phyloP scores from a whole-genome alignment of 2,797 vertebrate species.

The Gouania willdenowi region DNA sequence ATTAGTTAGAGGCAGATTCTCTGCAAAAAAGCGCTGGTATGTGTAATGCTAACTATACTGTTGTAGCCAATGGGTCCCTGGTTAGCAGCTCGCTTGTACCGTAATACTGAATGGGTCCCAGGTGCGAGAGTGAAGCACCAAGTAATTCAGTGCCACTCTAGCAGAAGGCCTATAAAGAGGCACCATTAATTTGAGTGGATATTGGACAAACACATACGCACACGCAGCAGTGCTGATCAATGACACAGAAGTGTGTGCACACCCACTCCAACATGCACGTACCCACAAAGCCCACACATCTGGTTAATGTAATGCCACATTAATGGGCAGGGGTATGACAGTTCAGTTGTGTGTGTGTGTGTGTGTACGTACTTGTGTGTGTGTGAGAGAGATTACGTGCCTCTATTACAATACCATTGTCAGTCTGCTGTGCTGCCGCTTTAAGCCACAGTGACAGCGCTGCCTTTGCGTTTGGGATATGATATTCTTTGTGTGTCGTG shows the following conservation, averaged over 20 bases:
- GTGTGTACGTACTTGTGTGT: constrained; percentile 2
- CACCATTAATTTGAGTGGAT: constrained; percentile 72
- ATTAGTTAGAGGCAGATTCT: constrained; percentile 27
- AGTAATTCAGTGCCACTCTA: constrained; percentile 76
- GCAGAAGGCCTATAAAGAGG: constrained; percentile 77
- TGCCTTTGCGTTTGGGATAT: constrained; percentile 22
- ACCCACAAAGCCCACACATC: constrained; percentile 41
- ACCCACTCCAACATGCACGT: constrained; percentile 42
- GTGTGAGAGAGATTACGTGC: constrained; percentile 14
- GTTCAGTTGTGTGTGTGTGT: constrained; percentile 35
- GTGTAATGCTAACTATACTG: constrained; percentile 55
- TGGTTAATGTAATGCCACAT: constrained; percentile 41
- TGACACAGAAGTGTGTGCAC: constrained; percentile 46
- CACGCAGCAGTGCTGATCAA: constrained; percentile 40
- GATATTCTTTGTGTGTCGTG: neutral
- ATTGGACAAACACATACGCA: constrained; percentile 63
- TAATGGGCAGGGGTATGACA: constrained; percentile 41
- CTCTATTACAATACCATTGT: constrained; percentile 21
- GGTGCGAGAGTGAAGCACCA: constrained; percentile 67
- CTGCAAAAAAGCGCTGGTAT: constrained; percentile 16
- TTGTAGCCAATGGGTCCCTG: constrained; percentile 53
- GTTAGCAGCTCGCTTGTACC: constrained; percentile 57
- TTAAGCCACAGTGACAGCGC: constrained; percentile 19
- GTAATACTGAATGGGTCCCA: constrained; percentile 67
- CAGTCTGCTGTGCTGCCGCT: constrained; percentile 23